Percentiles rank a stretch among this genome's conserved stretches.
phyloP scores from a whole-genome alignment of 2,888 invertebrate species.

The Rhingia campestris region DNA sequence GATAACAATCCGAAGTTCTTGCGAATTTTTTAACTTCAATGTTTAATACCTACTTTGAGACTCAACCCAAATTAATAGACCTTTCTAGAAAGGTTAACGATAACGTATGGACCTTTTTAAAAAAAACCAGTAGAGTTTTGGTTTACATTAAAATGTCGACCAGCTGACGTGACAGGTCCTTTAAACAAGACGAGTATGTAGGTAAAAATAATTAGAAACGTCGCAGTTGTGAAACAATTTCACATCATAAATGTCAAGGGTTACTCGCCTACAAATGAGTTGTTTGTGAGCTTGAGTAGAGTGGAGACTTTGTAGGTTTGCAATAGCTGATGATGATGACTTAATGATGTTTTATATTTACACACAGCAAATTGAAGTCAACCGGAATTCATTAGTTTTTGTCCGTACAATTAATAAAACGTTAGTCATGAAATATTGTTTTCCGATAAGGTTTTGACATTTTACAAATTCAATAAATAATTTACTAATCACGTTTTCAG shows the following conservation, averaged over 20 bases:
- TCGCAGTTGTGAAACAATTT: constrained; percentile 13
- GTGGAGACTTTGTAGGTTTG: not conserved
- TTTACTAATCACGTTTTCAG: not conserved
- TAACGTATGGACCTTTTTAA: too few relatives aligned
- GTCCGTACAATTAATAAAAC: not conserved
- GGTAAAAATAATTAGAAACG: constrained; percentile 3
- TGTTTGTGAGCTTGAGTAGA: not conserved
- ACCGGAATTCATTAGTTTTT: constrained; percentile 19
- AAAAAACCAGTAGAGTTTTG: too few relatives aligned
- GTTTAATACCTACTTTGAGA: not conserved
- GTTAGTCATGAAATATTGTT: not conserved
- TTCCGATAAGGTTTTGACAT: not conserved
- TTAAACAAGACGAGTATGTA: not conserved
- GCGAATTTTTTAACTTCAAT: not conserved
- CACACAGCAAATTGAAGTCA: not conserved
- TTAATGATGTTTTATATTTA: not conserved
- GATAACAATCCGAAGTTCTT: constrained; percentile 20
- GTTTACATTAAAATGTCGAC: not conserved
- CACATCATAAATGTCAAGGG: constrained; percentile 33
- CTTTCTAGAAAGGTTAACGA: too few relatives aligned
- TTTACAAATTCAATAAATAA: not conserved
- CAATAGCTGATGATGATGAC: not conserved
- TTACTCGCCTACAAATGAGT: not conserved
- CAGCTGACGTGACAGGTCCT: not conserved
- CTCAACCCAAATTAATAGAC: too few relatives aligned